Base-by-base conservation (phyloP, 1,140 invertebrate species). In the Elymnias hypermnestra region DNA sequence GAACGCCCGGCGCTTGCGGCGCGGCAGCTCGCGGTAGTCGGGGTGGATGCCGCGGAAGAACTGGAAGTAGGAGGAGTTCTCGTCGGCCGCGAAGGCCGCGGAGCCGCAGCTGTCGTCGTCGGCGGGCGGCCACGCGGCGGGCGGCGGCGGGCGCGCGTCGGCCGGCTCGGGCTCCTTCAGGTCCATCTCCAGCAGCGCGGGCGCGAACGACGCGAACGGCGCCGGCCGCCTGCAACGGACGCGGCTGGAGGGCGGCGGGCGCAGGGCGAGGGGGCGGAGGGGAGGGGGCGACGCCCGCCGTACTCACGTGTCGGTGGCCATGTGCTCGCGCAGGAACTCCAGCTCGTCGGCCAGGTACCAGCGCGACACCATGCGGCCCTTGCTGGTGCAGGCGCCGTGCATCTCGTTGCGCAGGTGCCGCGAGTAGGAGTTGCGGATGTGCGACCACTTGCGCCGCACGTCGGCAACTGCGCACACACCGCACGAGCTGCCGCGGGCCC, bases 371-470 rank as follows among this genome's bases (percentile, higher is more conserved):
- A 64, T 63, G 28, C 78, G 74, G 18, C 81, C 81, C 39, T 61
- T 63, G 62, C 69, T 74, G 31, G 81, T 84, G 48, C 72, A 74
- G 26, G 75, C 74, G 50, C 81, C 78, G 60, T 73, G 65, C 67
- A 84, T 58, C 66, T 85, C 81, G 65, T 85, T 85, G 51, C 81
- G 71, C 15, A 85, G 67, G 57, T 85, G 81, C 0, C 81, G 66
- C 43, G 81, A 85, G 65, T 85, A 85, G 46, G 81, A 85, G 68
- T 85, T 85, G 51, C 81, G 71, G 47, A 85, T 73, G 65, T 85
- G 81, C 3, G 81, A 85, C 81, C 81, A 85, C 56, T 84, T 84
- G 36, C 81, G 56, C 1, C 78, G 65, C 10, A 79, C 81, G 37
- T 84, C 77, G 17, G 72, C 62, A 33, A 84, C 81, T 84, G 25